These are phyloP conservation scores for Netelia fuscicornis DNA, from an alignment of 2,888 invertebrate species.

Conservation along the genomic window DNA sequence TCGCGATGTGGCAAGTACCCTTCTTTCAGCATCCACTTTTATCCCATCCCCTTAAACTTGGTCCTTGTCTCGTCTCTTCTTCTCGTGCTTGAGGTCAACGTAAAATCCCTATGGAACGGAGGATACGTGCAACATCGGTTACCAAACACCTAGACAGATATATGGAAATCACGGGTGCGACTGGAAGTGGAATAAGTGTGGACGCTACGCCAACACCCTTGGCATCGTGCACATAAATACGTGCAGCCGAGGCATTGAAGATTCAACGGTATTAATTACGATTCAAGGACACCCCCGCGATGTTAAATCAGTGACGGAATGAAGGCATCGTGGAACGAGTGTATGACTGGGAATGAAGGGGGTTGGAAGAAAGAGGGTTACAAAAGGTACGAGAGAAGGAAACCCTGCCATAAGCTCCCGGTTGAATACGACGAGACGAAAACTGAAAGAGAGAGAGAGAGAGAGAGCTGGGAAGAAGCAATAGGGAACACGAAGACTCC, in stretches of 20 bases:
- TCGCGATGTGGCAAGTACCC: slow-evolving; percentile 4
- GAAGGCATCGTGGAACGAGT: slow-evolving; percentile 11
- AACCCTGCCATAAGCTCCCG: slow-evolving; percentile 19
- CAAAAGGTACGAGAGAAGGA: slow-evolving; percentile 4
- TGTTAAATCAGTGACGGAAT: slow-evolving; percentile 39
- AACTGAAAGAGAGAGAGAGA: not conserved
- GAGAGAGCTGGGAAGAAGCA: slow-evolving; percentile 30
- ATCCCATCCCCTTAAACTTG: not conserved
- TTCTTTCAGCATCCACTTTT: slow-evolving; percentile 22
- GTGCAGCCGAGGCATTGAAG: slow-evolving; percentile 10
- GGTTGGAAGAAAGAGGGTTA: slow-evolving; percentile 25
- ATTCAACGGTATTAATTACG: slow-evolving; percentile 47
- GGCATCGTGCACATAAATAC: slow-evolving; percentile 7
- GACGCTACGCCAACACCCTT: not conserved
- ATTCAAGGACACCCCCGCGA: slow-evolving; percentile 44
- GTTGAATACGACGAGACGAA: slow-evolving; percentile 20
- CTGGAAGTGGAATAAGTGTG: slow-evolving; percentile 24
- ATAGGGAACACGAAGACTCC: slow-evolving; percentile 14
- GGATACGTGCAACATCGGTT: slow-evolving; percentile 10
- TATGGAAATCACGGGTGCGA: not conserved
- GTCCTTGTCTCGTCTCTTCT: not conserved
- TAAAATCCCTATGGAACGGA: not conserved
- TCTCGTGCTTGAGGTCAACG: slow-evolving; percentile 7
- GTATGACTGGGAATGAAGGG: not conserved
- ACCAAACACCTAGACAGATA: not conserved